Conservation (phyloP, 2,888 invertebrate species). For the Tridacna crocea region DNA sequence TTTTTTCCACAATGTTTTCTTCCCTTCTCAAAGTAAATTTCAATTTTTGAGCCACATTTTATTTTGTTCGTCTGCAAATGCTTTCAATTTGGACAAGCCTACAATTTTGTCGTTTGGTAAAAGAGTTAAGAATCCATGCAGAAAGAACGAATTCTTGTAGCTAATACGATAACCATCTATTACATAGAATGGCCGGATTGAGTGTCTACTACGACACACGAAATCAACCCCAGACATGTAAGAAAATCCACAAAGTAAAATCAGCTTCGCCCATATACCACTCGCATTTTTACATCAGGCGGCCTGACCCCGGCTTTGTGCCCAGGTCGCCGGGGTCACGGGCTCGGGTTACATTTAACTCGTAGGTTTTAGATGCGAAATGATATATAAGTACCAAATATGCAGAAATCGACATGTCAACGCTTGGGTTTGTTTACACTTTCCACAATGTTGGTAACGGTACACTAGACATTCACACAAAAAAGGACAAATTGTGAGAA, state of each 20-base stretch:
- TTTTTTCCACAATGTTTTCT: too few species aligned
- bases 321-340: slow-evolving; percentile 4
- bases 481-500: too few species aligned
- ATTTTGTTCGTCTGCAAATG: too few species aligned
- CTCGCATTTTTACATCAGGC: slow-evolving; percentile 21
- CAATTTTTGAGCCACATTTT: too few species aligned
- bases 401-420: slow-evolving; percentile 19
- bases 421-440: background rate
- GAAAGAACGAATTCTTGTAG: background rate
- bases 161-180: slow-evolving; percentile 9
- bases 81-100: too few species aligned
- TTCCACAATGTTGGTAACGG: too few species aligned
- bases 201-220: slow-evolving; percentile 4
- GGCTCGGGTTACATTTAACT: slow-evolving; percentile 11
- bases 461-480: too few species aligned
- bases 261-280: slow-evolving; percentile 9
- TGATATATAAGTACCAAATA: slow-evolving; percentile 22
- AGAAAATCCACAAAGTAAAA: slow-evolving; percentile 20
- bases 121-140: background rate
- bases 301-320: slow-evolving; percentile 11
- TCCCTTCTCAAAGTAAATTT: too few species aligned
- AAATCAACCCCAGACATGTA: background rate
- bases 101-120: too few species aligned
- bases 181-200: slow-evolving; percentile 1
- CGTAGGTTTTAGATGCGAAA: too few species aligned